A percentile compares a stretch with the other conserved stretches of the same genome.
Evolutionary conservation across 2,797 vertebrate genomes (phyloP).

Genomic region (Takifugu ocellatus): DNA sequence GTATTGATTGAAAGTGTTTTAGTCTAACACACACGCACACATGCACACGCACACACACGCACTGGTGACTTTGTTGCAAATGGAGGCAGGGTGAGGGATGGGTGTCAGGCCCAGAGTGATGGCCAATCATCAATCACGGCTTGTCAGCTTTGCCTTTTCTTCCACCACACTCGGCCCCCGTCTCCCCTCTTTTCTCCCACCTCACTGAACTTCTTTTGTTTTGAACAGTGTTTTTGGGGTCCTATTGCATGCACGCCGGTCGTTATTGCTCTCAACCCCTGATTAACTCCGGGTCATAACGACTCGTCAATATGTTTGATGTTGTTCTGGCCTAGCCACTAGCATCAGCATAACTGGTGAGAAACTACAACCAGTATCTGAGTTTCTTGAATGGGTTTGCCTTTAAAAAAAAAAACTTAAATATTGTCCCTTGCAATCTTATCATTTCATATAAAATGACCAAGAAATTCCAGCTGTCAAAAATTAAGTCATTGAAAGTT

Average conservation of each 20-base stretch:
- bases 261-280: conserved; percentile 60
- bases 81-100: conserved; percentile 57
- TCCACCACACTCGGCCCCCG: conserved; percentile 6
- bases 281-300: conserved; percentile 43
- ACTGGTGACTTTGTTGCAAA: conserved; percentile 65
- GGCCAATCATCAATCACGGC: conserved; percentile 75
- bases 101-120: conserved; percentile 68
- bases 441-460: no score
- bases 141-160: conserved; percentile 61
- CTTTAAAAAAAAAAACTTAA: no score
- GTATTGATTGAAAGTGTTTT: conserved; percentile 77
- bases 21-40: conserved; percentile 56
- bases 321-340: no score
- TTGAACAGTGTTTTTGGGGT: conserved; percentile 37
- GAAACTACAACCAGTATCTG: no score
- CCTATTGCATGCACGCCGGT: conserved; percentile 32
- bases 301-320: no score
- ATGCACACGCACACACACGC: conserved; percentile 39
- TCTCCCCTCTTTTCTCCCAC: conserved; percentile 62
- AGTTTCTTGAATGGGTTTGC: no score
- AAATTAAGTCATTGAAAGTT: no score
- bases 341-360: no score
- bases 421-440: no score
- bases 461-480: no score
- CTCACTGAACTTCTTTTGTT: conserved; percentile 72